Percentiles rank a stretch among this genome's conserved stretches.
phyloP scores from a whole-genome alignment of 1,140 invertebrate genomes.

The Elysia chlorotica region DNA sequence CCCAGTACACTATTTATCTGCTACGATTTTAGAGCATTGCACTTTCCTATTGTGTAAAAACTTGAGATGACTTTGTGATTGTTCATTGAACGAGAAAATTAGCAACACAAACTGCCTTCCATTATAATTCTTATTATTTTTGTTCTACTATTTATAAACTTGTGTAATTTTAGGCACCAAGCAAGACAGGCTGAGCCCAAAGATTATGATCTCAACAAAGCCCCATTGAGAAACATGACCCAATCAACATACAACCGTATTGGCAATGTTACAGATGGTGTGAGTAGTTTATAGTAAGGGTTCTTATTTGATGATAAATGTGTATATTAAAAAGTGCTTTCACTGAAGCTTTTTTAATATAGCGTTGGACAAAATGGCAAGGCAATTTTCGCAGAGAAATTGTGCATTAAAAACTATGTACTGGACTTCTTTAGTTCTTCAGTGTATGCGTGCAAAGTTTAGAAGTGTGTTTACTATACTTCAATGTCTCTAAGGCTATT shows the following conservation, averaged over 20 bases:
- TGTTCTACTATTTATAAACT: too few species aligned
- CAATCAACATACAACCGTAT: slow-evolving; percentile 56
- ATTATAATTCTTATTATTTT: slow-evolving; percentile 13
- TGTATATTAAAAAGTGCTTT: too few species aligned
- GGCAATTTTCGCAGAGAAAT: too few species aligned
- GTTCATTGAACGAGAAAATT: background rate
- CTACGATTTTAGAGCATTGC: background rate
- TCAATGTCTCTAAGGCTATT: too few species aligned
- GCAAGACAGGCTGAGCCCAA: slow-evolving; percentile 60
- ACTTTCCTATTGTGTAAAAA: background rate
- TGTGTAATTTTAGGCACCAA: slow-evolving; percentile 56
- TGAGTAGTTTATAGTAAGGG: background rate
- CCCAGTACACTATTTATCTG: background rate
- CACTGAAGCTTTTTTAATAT: too few species aligned
- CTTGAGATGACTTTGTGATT: background rate
- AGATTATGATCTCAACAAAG: slow-evolving; percentile 56
- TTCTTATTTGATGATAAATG: background rate
- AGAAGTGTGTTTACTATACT: too few species aligned
- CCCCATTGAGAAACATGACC: slow-evolving; percentile 41
- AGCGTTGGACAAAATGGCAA: too few species aligned
- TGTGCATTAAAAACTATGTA: background rate
- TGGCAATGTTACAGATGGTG: slow-evolving; percentile 55
- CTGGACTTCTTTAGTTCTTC: background rate
- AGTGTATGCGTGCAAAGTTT: background rate
- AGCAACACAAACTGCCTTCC: background rate